phyloP scores from a whole-genome alignment of 1,140 invertebrate genomes.

The Paracyclopina nana region DNA sequence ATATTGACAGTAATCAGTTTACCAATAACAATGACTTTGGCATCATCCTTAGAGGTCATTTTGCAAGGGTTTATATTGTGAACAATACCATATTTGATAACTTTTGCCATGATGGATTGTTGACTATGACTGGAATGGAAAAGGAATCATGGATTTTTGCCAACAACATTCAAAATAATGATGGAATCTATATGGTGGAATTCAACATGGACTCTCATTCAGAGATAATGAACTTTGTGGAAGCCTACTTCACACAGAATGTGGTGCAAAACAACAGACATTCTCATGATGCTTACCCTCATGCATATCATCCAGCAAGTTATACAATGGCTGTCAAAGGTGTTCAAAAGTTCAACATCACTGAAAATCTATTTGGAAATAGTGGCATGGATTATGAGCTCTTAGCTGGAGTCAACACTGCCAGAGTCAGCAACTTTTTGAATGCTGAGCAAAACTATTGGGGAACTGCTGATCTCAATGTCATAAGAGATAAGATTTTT shows the following conservation, averaged over 20 bases:
- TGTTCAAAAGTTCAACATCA: constrained; percentile 75
- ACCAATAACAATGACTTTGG: constrained; percentile 61
- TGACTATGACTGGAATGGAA: constrained; percentile 84
- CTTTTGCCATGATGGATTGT: constrained; percentile 52
- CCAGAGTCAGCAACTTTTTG: constrained; percentile 61
- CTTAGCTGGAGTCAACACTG: constrained; percentile 70
- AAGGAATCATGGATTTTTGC: constrained; percentile 61
- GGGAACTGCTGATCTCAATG: constrained; percentile 48
- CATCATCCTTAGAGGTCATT: constrained; percentile 73
- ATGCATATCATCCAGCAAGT: constrained; percentile 37
- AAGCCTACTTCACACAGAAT: constrained; percentile 56
- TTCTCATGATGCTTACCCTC: constrained; percentile 21
- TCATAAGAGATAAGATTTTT: constrained; percentile 71
- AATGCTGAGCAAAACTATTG: constrained; percentile 91
- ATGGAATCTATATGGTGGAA: constrained; percentile 62
- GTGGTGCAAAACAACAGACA: constrained; percentile 50
- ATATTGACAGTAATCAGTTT: constrained; percentile 67
- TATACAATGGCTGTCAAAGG: constrained; percentile 80
- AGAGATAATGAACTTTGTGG: constrained; percentile 63
- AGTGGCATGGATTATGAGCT: constrained; percentile 71
- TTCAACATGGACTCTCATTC: constrained; percentile 78
- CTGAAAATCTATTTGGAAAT: constrained; percentile 68
- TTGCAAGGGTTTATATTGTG: constrained; percentile 45
- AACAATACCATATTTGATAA: constrained; percentile 70
- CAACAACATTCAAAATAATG: constrained; percentile 55